These are phyloP conservation scores for Eupithecia tripunctaria DNA, from an alignment of 2,888 invertebrate species.

Conservation along the genomic window DNA sequence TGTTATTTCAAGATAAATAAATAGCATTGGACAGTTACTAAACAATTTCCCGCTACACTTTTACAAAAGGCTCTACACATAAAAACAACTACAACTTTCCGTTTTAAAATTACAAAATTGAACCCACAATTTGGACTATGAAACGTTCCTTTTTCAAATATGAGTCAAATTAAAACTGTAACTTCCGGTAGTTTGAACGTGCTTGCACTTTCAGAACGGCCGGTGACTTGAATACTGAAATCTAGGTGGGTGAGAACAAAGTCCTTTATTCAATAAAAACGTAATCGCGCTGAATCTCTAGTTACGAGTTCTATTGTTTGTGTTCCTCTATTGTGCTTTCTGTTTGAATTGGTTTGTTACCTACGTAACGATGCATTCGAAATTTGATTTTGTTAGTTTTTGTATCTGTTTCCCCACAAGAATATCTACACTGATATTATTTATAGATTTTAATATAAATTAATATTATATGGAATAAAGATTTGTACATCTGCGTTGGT, in stretches of 20 bases:
- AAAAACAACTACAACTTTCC: conserved; percentile 4
- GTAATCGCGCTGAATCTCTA: conserved; percentile 4
- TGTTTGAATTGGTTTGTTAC: background rate
- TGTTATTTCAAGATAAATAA: background rate
- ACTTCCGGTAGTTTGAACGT: conserved; percentile 26
- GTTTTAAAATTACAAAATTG: background rate
- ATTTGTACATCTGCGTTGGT: no score
- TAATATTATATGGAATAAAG: no score
- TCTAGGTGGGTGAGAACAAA: background rate
- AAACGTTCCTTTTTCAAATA: conserved; percentile 12
- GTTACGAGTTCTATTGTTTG: conserved; percentile 6
- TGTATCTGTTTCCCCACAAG: background rate
- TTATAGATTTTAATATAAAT: no score
- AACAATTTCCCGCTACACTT: background rate
- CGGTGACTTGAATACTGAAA: conserved; percentile 5
- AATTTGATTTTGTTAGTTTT: background rate
- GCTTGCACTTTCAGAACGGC: background rate
- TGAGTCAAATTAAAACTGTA: conserved; percentile 30
- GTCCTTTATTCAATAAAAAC: background rate
- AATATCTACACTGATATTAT: no score
- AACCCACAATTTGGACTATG: background rate
- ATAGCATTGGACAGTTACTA: background rate
- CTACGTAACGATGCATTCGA: background rate
- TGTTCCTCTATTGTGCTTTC: background rate
- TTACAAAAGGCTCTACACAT: conserved; percentile 22